Evolutionary conservation across 2,113 vertebrate species (phyloP), one percentile per base, ranked within the genome.

Genomic region (Ancistrus triradiatus): DNA sequence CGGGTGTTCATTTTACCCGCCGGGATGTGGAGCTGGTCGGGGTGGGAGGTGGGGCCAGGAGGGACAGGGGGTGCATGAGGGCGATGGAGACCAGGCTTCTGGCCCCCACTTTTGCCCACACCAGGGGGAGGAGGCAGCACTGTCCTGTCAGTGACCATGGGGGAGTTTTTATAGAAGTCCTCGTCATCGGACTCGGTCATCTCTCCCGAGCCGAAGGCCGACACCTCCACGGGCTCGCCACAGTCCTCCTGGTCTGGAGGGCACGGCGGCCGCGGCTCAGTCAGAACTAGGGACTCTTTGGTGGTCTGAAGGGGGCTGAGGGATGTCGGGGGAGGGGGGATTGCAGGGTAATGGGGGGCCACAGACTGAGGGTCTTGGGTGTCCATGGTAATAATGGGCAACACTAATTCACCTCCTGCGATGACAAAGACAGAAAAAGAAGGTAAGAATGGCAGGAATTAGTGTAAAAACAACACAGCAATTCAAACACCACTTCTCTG

Each of bases 371-470:
- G 88, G 81, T 95, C 93, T 90, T 93, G 80, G 86, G 93, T 93
- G 86, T 95, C 93, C 90, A 95, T 91, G 73, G 93, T 95, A 85
- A 95, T 92, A 86, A 95, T 92, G 83, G 93, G 93, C 83, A 95
- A 92, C 75, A 95, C 91, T 91, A 95, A 90, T 90, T 95, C 93
- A 87, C 92, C 93, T 92, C 92, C 92, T 95, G 75, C 70, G 74
- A 81, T 48, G 69, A 83, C 81, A 86, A 86, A 85, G 72, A 59
- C 80, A 87, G 84, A 84, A 74, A 85, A 73, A 87, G 77, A 82
- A 83, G 82, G 83, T 73, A 72, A 74, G 83, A 74, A 69, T 69
- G 63, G 67, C 56, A 69, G 76, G 72, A 73, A 78, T 85, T 84
- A 85, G 42, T 51, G 66, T 46, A 10, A 6, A 69, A 62, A 24